Evolutionary conservation across 2,797 vertebrate species (phyloP), one percentile per base, ranked within the genome.

Genomic region (Myotis pilosus): DNA sequence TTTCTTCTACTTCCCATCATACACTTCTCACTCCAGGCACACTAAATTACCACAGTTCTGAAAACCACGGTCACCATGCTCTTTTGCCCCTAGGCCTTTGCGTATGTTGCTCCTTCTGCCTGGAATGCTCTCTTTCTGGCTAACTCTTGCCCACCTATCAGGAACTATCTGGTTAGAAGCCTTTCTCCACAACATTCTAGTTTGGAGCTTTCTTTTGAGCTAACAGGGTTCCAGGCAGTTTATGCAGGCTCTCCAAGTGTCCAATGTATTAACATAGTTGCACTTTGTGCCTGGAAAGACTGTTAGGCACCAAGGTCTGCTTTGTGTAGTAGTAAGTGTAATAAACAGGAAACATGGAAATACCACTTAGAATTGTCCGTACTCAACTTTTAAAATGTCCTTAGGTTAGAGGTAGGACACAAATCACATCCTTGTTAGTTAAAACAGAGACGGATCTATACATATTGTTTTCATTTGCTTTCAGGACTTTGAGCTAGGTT

Each of bases 401-500:
- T 75, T 89, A 49, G 33, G 8, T 90, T 80, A 86, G 49, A 41
- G 36, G 51, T 79, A 64, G 66, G n/a, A 51, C 41, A 94, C 8
- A 69, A 33, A 38, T 64, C 66, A 71, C 3, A 47, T 57, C 53
- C 22, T 94, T 75, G 10, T 72, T 76, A 16, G 28, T 86, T 86
- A 30, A 80, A 74, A 91, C 62, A 22, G 13, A 76, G 25, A 36
- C 28, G 5, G 41, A 75, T 82, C 83, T 44, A 89, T 74, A 85
- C 6, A 30, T 82, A 33, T 55, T 53, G 36, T 89, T 93, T 89
- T 87, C 38, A 62, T 91, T 87, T 94, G 47, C 22, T 28, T 89
- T 95, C 17, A 36, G 55, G 36, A 49, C 15, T 78, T 74, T 85
- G 80, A 44, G 30, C 49, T 64, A 64, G 44, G 80, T 69, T 78